Conservation (phyloP, 2,113 vertebrate species). For the Poecile atricapillus region DNA sequence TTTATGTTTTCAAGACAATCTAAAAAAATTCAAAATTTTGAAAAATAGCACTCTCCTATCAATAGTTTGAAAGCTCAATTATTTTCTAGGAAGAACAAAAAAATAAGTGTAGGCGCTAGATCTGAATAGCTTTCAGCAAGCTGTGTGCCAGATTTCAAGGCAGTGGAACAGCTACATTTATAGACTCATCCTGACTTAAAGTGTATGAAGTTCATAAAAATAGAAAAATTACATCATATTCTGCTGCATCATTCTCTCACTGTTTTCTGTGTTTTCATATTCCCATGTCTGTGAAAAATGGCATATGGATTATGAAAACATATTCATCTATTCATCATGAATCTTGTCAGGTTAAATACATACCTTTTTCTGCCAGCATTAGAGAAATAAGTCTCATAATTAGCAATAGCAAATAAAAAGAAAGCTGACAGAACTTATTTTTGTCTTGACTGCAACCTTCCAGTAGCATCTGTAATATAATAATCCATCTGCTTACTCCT, state of each 20-base stretch:
- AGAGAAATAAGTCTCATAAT: neutral
- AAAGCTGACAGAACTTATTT: neutral
- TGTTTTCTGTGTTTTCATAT: neutral
- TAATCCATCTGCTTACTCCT: neutral
- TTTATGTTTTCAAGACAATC: neutral
- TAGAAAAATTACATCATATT: slow-evolving; percentile 44
- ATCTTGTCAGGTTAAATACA: slow-evolving; percentile 1
- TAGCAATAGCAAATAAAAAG: neutral
- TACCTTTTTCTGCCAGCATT: neutral
- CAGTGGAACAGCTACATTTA: neutral
- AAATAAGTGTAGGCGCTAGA: neutral
- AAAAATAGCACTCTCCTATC: neutral
- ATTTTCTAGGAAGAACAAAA: neutral
- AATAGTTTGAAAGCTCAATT: neutral
- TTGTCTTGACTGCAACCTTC: neutral
- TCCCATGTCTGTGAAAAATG: slow-evolving; percentile 1
- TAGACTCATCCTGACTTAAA: slow-evolving; percentile 20
- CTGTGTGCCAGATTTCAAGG: slow-evolving; percentile 11
- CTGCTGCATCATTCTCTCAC: slow-evolving; percentile 23
- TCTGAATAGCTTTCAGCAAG: slow-evolving; percentile 8
- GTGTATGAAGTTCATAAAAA: slow-evolving; percentile 15
- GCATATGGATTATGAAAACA: slow-evolving; percentile 4
- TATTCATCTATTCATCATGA: neutral
- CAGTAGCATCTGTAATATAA: neutral
- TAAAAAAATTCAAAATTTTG: neutral